A percentile compares a stretch with the other conserved stretches of the same genome.
Conservation (phyloP, 2,888 invertebrate species). For the Plemyria rubiginata region DNA sequence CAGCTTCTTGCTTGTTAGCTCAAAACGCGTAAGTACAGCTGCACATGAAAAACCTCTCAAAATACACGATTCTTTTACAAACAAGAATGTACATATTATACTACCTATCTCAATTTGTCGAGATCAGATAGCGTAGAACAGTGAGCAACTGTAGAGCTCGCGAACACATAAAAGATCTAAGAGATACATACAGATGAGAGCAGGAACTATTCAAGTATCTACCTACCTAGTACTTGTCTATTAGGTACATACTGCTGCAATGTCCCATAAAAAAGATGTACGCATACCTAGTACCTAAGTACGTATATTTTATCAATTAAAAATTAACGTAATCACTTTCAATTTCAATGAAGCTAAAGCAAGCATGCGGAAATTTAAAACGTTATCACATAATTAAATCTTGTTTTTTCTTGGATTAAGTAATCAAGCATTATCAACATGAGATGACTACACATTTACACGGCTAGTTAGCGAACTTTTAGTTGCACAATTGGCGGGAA, state of each 20-base stretch:
- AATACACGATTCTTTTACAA: neutral
- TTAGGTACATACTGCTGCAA: neutral
- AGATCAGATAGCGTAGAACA: slow-evolving; percentile 11
- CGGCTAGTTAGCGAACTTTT: slow-evolving; percentile 35
- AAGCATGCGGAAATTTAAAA: slow-evolving; percentile 20
- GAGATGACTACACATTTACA: slow-evolving; percentile 29
- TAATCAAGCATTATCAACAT: slow-evolving; percentile 31
- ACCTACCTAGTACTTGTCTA: neutral
- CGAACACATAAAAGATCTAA: slow-evolving; percentile 12
- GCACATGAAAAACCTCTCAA: neutral
- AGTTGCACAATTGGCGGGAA: slow-evolving; percentile 44
- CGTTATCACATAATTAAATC: slow-evolving; percentile 34
- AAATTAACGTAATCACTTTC: slow-evolving; percentile 2
- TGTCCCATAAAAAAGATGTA: neutral
- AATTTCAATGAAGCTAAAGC: slow-evolving; percentile 13
- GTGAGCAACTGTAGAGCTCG: slow-evolving; percentile 14
- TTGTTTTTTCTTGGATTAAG: slow-evolving; percentile 35
- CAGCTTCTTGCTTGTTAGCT: too few species aligned
- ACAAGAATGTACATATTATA: neutral
- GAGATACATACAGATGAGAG: slow-evolving; percentile 19
- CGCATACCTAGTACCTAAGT: too few species aligned
- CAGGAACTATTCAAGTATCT: neutral
- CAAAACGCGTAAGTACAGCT: neutral
- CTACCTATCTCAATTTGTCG: slow-evolving; percentile 13
- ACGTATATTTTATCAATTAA: too few species aligned